Percentiles rank a stretch among this genome's conserved stretches.
phyloP scores from a whole-genome alignment of 2,113 vertebrate genomes.

The Pipra filicauda region DNA sequence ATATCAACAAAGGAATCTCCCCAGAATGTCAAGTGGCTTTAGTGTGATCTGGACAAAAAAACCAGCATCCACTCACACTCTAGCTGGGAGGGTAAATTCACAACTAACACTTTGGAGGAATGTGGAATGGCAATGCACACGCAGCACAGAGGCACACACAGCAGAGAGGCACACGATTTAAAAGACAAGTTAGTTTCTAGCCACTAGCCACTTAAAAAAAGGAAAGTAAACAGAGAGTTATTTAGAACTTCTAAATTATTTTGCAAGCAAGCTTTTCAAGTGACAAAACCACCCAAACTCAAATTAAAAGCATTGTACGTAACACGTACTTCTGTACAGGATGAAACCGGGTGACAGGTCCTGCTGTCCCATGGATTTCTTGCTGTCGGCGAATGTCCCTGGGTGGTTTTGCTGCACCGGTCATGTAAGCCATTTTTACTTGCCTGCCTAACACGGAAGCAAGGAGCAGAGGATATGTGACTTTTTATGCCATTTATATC shows the following conservation, averaged over 20 bases:
- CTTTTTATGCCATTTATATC: background rate
- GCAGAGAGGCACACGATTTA: background rate
- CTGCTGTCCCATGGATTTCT: constrained; percentile 75
- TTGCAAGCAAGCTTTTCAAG: background rate
- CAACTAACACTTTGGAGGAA: background rate
- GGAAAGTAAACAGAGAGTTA: background rate
- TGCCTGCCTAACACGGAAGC: constrained; percentile 74
- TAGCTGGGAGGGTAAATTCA: background rate
- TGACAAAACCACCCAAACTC: background rate
- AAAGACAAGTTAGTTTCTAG: background rate
- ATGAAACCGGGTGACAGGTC: constrained; percentile 55
- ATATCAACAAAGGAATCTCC: background rate
- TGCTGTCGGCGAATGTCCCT: constrained; percentile 74
- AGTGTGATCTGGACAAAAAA: background rate
- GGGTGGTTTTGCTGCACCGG: constrained; percentile 79
- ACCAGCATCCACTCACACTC: background rate
- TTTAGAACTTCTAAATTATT: background rate
- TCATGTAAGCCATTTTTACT: constrained; percentile 85
- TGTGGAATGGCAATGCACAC: rapidly evolving
- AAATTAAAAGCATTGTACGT: background rate
- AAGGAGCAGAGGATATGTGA: background rate
- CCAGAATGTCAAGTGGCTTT: background rate
- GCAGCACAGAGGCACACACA: rapidly evolving
- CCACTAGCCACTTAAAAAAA: background rate
- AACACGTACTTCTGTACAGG: constrained; percentile 46